Percentiles rank a stretch among this genome's conserved stretches.
Conservation (phyloP, 2,888 invertebrate species). For the Xestia rhomboidea region DNA sequence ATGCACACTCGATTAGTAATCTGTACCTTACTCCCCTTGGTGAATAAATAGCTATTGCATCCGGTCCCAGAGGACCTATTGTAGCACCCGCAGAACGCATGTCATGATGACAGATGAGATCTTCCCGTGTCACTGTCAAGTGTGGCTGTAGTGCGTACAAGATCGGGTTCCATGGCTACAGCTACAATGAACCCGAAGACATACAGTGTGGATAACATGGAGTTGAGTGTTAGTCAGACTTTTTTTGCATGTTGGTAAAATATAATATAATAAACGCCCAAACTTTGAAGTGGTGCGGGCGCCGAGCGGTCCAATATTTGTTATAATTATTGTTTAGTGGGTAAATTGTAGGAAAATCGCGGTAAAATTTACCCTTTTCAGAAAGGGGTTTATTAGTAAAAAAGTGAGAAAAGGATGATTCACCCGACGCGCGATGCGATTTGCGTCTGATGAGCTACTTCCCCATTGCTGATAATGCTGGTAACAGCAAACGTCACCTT, state of each 20-base stretch:
- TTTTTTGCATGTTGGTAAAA: too few species aligned
- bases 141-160: too few species aligned
- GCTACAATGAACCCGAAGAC: not conserved
- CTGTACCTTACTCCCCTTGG: too few species aligned
- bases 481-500: not conserved
- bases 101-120: too few species aligned
- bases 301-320: not conserved
- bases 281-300: not conserved
- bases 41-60: too few species aligned
- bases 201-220: not conserved
- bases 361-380: not conserved
- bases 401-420: not conserved
- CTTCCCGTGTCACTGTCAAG: not conserved
- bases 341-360: not conserved
- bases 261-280: too few species aligned
- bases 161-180: too few species aligned
- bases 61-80: too few species aligned
- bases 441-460: not conserved
- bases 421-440: not conserved
- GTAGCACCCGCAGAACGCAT: too few species aligned
- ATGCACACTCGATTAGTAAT: too few species aligned
- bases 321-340: not conserved
- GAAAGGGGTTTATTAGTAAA: not conserved
- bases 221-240: too few species aligned
- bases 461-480: not conserved